Evolutionary conservation across 2,888 invertebrate genomes (phyloP), one percentile per base, ranked within the genome.

Genomic region (Cosmopolites sordidus): DNA sequence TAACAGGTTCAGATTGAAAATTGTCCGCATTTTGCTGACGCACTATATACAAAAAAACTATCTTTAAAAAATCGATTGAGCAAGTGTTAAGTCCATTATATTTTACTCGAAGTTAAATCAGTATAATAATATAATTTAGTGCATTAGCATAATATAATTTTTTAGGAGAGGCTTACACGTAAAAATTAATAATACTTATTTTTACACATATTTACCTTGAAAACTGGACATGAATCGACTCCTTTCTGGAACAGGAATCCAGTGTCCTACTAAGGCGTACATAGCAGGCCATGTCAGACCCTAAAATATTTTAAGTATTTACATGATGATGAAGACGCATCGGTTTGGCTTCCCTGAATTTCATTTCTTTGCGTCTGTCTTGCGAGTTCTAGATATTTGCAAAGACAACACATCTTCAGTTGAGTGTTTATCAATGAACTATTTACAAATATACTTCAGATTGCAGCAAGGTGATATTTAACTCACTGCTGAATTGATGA

Each of bases 211-310:
- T 15, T 51, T 71, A 80, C 80, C 81, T 82, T 86, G 82, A 71
- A 86, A 86, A 66, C 84, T 84, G 41, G 85, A 86, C 86, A 86
- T 86, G 68, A 86, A 86, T 50, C 85, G 77, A 47, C 84, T 84
- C 46, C 85, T 76, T 68, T 86, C 86, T 5, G 79, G 77, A n/a
- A 83, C 76, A 6, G 86, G 86, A 58, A 86, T 86, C 86, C 86
- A 86, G 62, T 81, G 81, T 2, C 84, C 85, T 18, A 86, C 86
- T 52, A 85, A 75, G 0, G 85, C 84, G 66, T 85, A 86, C 86
- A 86, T 86, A 1, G 86, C 85, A 11, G 86, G 86, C 86, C 86
- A 86, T 9, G 86, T 86, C 50, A 86, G 69, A 18, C 86, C 86
- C 80, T 81, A 60, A 53, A 66, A 66, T 48, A 56, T 51, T 48